phyloP scores from a whole-genome alignment of 2,797 vertebrate species.

The Salmo trutta region DNA sequence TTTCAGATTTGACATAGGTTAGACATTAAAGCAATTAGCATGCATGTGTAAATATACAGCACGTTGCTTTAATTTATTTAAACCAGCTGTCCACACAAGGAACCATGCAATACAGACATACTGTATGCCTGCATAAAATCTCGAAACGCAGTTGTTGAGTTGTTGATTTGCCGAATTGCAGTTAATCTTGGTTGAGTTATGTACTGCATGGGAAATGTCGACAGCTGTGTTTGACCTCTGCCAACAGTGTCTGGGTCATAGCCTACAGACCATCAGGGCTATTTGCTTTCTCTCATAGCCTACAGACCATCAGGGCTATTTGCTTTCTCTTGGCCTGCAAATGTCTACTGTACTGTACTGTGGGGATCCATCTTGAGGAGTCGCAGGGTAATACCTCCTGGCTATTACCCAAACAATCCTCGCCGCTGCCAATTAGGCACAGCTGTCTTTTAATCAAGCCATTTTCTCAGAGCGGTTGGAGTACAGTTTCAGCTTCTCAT shows the following conservation, averaged over 20 bases:
- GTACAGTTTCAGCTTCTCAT: constrained; percentile 11
- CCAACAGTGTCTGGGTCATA: background rate
- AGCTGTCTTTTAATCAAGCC: constrained; percentile 33
- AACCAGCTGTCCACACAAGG: background rate
- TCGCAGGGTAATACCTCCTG: too few relatives aligned
- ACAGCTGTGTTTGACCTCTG: background rate
- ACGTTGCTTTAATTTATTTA: background rate
- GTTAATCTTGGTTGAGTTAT: background rate
- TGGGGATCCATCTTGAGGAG: too few relatives aligned
- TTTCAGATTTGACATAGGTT: background rate
- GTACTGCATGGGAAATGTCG: background rate
- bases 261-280: background rate
- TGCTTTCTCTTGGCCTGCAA: background rate
- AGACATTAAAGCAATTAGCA: constrained; percentile 1
- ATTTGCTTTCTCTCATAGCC: background rate
- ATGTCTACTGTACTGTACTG: background rate
- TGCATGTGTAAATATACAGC: constrained; percentile 15
- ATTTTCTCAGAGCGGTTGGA: constrained; percentile 13
- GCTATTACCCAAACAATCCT: constrained; percentile 26
- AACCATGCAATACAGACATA: background rate
- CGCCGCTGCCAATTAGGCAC: constrained; percentile 34
- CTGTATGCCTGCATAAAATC: background rate
- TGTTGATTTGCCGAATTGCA: background rate
- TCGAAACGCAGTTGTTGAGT: background rate
- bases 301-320: background rate